Conservation (phyloP, 2,888 invertebrate genomes). For the Volucella inflata region DNA sequence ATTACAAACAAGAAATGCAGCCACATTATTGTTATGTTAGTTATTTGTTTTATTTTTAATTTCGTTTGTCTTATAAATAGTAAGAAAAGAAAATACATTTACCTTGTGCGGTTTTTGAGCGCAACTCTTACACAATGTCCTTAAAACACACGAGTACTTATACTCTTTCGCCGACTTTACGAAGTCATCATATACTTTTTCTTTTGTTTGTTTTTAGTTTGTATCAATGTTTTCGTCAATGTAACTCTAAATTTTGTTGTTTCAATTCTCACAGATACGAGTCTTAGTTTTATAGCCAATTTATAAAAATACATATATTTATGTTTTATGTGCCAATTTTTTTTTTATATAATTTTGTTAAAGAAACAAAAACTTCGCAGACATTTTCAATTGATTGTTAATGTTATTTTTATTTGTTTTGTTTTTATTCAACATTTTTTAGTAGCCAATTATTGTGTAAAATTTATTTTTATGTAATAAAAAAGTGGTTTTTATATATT, state of each 20-base stretch:
- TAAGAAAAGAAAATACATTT: background rate
- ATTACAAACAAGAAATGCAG: background rate
- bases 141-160: slow-evolving; percentile 59
- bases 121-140: slow-evolving; percentile 76
- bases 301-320: slow-evolving; percentile 30
- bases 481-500: slow-evolving; percentile 22
- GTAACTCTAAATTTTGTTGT: slow-evolving; percentile 48
- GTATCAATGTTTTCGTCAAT: slow-evolving; percentile 45
- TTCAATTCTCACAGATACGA: slow-evolving; percentile 76
- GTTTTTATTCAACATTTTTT: slow-evolving; percentile 10
- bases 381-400: slow-evolving; percentile 63
- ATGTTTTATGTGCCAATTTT: slow-evolving; percentile 62
- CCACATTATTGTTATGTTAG: too few relatives aligned
- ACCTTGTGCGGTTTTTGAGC: slow-evolving; percentile 78
- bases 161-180: slow-evolving; percentile 51
- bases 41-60: slow-evolving; percentile 16
- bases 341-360: slow-evolving; percentile 42
- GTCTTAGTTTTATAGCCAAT: slow-evolving; percentile 69
- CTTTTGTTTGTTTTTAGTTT: too few relatives aligned
- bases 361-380: slow-evolving; percentile 52
- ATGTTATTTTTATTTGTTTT: slow-evolving; percentile 51
- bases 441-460: slow-evolving; percentile 31
- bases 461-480: slow-evolving; percentile 26
- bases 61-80: slow-evolving; percentile 5
- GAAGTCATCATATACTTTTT: slow-evolving; percentile 53